Evolutionary conservation across 2,888 invertebrate genomes (phyloP).

Genomic region (Drosophila testacea): DNA sequence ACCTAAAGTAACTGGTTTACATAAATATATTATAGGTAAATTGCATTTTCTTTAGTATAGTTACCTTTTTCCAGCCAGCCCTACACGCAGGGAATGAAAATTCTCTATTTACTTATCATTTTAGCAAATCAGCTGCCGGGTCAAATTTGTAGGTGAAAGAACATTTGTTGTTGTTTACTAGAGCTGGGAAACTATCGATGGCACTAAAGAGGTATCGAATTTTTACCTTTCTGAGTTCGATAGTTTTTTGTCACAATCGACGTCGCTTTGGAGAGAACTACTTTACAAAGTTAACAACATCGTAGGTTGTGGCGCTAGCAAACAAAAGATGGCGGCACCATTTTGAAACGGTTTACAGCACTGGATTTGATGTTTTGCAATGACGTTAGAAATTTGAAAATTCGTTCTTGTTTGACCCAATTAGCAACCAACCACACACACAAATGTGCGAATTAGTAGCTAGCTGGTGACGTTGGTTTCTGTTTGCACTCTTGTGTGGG

Average conservation of each 20-base stretch:
- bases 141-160: conserved; percentile 59
- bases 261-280: too few relatives aligned
- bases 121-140: conserved; percentile 41
- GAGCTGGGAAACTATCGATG: too few relatives aligned
- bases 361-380: too few relatives aligned
- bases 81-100: conserved; percentile 8
- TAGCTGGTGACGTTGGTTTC: conserved; percentile 9
- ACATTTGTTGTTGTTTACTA: conserved; percentile 51
- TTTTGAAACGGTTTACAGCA: too few relatives aligned
- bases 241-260: too few relatives aligned
- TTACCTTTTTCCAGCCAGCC: conserved; percentile 2
- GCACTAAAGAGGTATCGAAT: too few relatives aligned
- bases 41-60: neutral
- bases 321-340: too few relatives aligned
- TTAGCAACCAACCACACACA: conserved; percentile 23
- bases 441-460: conserved; percentile 44
- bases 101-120: conserved; percentile 39
- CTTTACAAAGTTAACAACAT: too few relatives aligned
- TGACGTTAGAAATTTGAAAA: conserved; percentile 15
- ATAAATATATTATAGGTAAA: neutral
- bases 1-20: neutral
- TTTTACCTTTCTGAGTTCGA: too few relatives aligned
- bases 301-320: too few relatives aligned
- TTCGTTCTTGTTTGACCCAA: conserved; percentile 47
- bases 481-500: conserved; percentile 51